phyloP scores from a whole-genome alignment of 2,888 invertebrate species.

The Adineta ricciae region DNA sequence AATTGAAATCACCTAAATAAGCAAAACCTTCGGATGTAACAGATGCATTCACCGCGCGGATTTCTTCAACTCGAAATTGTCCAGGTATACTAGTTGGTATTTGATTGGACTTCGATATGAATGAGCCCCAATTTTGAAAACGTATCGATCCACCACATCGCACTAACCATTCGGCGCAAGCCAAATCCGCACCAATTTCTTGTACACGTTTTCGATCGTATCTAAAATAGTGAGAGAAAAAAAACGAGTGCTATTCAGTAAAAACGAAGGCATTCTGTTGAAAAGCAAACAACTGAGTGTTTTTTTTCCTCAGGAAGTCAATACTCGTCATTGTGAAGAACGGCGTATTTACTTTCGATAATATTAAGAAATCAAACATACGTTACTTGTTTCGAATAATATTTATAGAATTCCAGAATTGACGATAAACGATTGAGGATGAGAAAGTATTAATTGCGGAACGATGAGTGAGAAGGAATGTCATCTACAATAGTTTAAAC shows the following conservation, averaged over 20 bases:
- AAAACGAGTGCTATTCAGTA: too few relatives aligned
- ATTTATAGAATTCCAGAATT: slow-evolving; percentile 33
- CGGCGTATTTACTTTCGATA: too few relatives aligned
- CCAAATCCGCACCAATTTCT: slow-evolving; percentile 71
- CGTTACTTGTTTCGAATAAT: slow-evolving; percentile 33
- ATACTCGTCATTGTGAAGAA: not conserved
- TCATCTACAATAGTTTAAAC: not conserved
- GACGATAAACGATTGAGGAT: not conserved
- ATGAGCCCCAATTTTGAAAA: slow-evolving; percentile 56
- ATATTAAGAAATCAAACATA: not conserved
- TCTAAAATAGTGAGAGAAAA: too few relatives aligned
- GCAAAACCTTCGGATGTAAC: slow-evolving; percentile 73
- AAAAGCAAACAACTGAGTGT: too few relatives aligned
- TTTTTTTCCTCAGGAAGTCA: too few relatives aligned
- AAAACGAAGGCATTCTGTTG: too few relatives aligned
- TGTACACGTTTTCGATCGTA: slow-evolving; percentile 62
- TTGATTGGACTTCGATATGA: slow-evolving; percentile 63
- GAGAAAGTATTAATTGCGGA: not conserved
- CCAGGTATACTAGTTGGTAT: slow-evolving; percentile 57
- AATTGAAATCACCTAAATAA: slow-evolving; percentile 61
- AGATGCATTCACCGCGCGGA: slow-evolving; percentile 70
- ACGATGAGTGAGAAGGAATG: not conserved
- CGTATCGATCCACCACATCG: slow-evolving; percentile 75
- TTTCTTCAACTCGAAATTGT: slow-evolving; percentile 57
- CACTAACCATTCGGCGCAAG: slow-evolving; percentile 88